Evolutionary conservation across 2,888 invertebrate genomes (phyloP).

Genomic region (Drosophila subquinaria): DNA sequence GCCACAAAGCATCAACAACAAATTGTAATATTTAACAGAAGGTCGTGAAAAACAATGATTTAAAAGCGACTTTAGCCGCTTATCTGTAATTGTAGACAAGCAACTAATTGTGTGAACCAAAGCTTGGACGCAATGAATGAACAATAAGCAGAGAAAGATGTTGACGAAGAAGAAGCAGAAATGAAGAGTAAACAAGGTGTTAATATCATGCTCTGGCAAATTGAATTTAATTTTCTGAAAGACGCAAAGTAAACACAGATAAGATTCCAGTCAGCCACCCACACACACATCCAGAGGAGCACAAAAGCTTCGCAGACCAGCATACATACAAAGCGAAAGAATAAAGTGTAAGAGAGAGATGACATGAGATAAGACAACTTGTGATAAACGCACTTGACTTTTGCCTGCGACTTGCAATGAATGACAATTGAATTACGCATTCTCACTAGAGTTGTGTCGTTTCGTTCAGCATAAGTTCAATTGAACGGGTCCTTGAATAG

Average conservation of each 20-base stretch:
- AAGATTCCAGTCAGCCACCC: slow-evolving; percentile 61
- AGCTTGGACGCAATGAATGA: slow-evolving; percentile 14
- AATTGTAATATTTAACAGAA: slow-evolving; percentile 61
- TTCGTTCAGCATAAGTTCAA: background rate
- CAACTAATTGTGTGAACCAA: slow-evolving; percentile 66
- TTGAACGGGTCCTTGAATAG: no score
- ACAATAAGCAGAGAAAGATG: slow-evolving; percentile 5
- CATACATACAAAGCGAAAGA: slow-evolving; percentile 60
- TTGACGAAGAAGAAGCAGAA: slow-evolving; percentile 19
- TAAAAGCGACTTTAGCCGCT: slow-evolving; percentile 54
- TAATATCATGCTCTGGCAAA: slow-evolving; percentile 66
- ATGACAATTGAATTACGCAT: slow-evolving; percentile 54
- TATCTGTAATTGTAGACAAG: slow-evolving; percentile 57
- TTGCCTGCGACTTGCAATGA: slow-evolving; percentile 53
- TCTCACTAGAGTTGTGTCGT: background rate
- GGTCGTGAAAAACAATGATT: slow-evolving; percentile 63
- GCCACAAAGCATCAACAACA: slow-evolving; percentile 32
- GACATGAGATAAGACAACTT: slow-evolving; percentile 60
- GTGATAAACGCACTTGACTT: slow-evolving; percentile 74
- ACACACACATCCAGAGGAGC: slow-evolving; percentile 10
- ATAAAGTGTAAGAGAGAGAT: slow-evolving; percentile 30
- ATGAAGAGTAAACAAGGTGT: slow-evolving; percentile 73
- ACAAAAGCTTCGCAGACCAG: slow-evolving; percentile 48
- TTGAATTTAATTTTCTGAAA: slow-evolving; percentile 62
- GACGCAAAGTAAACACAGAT: slow-evolving; percentile 51